Conservation (phyloP, 2,113 vertebrate species). For the Alosa alosa region DNA sequence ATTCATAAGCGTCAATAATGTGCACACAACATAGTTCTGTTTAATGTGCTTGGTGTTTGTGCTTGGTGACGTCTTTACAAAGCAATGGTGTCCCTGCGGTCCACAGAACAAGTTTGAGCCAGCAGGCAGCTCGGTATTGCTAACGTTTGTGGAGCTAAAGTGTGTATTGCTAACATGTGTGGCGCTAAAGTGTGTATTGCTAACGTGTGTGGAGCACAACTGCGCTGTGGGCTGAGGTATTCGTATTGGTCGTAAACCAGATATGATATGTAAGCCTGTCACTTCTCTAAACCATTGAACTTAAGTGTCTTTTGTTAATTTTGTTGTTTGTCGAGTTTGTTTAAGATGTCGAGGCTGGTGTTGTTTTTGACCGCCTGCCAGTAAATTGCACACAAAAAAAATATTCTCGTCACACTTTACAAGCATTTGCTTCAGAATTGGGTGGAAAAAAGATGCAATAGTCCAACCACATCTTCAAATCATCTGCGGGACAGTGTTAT, state of each 20-base stretch:
- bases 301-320: background rate
- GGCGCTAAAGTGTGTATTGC: background rate
- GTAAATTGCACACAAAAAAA: background rate
- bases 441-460: background rate
- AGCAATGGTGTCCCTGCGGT: background rate
- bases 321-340: background rate
- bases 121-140: background rate
- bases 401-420: background rate
- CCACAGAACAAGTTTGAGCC: background rate
- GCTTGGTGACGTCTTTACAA: background rate
- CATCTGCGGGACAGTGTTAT: background rate
- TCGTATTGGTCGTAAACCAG: background rate
- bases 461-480: background rate
- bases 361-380: background rate
- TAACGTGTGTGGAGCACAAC: background rate
- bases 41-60: background rate
- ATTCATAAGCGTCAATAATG: background rate
- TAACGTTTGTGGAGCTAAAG: too few species aligned
- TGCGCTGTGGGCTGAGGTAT: background rate
- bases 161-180: too few species aligned
- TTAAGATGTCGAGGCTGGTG: background rate
- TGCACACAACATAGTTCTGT: background rate
- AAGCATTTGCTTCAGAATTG: background rate
- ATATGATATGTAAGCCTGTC: background rate
- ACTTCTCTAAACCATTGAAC: background rate